Percentiles rank a stretch among this genome's conserved stretches.
Evolutionary conservation across 1,140 invertebrate species (phyloP).

Genomic region (Thaumatotibia leucotreta): DNA sequence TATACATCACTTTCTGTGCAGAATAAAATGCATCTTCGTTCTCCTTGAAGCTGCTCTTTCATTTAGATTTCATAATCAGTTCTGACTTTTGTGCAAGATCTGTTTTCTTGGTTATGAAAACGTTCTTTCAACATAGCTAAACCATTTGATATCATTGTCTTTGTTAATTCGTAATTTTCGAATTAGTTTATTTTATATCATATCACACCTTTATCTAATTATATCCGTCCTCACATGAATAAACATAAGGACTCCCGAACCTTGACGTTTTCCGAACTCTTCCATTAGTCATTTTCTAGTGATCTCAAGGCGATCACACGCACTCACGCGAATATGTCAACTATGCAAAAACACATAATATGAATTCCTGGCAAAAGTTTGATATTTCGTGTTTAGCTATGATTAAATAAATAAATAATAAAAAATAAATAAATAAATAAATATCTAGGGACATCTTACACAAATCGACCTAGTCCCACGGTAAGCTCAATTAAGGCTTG

Average conservation of each 20-base stretch:
- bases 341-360: background rate
- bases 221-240: background rate
- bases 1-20: background rate
- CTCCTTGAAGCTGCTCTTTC: background rate
- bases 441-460: no score
- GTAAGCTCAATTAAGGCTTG: no score
- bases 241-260: background rate
- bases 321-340: background rate
- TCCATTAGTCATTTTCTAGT: background rate
- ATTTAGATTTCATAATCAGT: background rate
- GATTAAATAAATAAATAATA: no score
- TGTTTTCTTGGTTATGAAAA: background rate
- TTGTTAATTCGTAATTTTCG: background rate
- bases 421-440: no score
- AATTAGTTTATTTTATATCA: background rate
- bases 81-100: background rate
- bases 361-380: no score
- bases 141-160: background rate
- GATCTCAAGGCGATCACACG: background rate
- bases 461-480: no score
- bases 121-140: background rate
- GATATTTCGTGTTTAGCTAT: no score
- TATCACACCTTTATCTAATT: background rate
- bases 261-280: background rate
- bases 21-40: background rate